Conservation (phyloP, 2,113 vertebrate genomes). For the Elephantulus edwardii region DNA sequence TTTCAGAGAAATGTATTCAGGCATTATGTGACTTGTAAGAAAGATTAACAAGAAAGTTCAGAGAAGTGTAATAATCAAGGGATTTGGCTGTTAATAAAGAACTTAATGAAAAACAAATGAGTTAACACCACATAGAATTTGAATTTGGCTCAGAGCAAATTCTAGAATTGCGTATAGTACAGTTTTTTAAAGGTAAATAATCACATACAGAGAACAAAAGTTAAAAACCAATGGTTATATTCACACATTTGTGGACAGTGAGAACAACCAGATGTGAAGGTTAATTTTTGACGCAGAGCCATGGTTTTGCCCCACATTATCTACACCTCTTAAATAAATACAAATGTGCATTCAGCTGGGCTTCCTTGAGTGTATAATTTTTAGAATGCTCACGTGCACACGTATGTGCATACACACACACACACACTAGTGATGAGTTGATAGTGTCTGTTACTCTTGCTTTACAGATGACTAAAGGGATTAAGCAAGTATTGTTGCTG, state of each 20-base stretch:
- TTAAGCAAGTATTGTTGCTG: constrained; percentile 68
- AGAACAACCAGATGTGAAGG: neutral
- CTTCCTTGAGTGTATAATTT: neutral
- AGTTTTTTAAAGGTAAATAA: neutral
- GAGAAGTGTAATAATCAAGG: constrained; percentile 83
- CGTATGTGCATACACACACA: neutral
- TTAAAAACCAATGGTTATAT: neutral
- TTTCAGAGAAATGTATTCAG: constrained; percentile 81
- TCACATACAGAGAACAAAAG: neutral
- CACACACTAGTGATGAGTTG: neutral
- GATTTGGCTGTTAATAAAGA: constrained; percentile 85
- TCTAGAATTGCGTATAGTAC: constrained; percentile 62
- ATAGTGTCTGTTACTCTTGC: constrained; percentile 58
- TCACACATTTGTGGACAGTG: neutral
- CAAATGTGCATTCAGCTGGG: neutral
- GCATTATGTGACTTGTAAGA: constrained; percentile 83
- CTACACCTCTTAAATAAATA: constrained; percentile 49
- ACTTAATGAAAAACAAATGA: constrained; percentile 86
- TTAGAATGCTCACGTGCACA: neutral
- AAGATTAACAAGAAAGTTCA: constrained; percentile 83
- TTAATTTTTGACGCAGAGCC: neutral
- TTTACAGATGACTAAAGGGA: constrained; percentile 72
- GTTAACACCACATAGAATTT: constrained; percentile 80
- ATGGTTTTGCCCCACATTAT: neutral
- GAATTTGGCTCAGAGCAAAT: constrained; percentile 79